phyloP scores from a whole-genome alignment of 2,888 invertebrate species.

The Therioaphis trifolii region DNA sequence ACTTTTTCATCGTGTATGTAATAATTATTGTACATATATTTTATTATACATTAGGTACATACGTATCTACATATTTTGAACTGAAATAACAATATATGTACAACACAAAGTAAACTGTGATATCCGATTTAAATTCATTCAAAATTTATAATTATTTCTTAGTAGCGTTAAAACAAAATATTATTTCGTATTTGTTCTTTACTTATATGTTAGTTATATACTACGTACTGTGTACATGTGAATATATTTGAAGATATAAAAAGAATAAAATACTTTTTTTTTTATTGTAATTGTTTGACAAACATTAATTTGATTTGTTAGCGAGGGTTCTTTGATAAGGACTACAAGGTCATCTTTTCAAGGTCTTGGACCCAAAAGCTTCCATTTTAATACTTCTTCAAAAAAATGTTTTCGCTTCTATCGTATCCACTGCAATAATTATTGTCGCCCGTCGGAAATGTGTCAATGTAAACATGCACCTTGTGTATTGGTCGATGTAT shows the following conservation, averaged over 20 bases:
- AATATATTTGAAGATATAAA: too few species aligned
- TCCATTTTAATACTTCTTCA: background rate
- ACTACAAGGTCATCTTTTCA: constrained; percentile 14
- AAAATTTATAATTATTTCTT: background rate
- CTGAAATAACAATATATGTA: too few species aligned
- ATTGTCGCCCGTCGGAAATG: constrained; percentile 5
- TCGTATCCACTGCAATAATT: background rate
- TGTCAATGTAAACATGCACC: constrained; percentile 46
- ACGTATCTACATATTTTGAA: too few species aligned
- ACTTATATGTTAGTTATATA: too few species aligned
- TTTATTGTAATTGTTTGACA: constrained; percentile 12
- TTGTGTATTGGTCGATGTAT: background rate
- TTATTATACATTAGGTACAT: too few species aligned
- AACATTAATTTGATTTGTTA: background rate
- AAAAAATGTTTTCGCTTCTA: background rate
- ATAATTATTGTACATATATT: too few species aligned
- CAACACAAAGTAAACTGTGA: background rate
- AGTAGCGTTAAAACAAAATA: too few species aligned
- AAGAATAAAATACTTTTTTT: background rate
- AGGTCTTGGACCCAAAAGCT: constrained; percentile 5
- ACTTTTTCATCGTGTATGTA: too few species aligned
- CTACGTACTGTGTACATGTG: too few species aligned
- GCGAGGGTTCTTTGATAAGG: constrained; percentile 25
- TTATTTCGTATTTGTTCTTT: too few species aligned
- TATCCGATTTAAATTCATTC: background rate